phyloP scores from a whole-genome alignment of 2,113 vertebrate species.

The Channa maculata region DNA sequence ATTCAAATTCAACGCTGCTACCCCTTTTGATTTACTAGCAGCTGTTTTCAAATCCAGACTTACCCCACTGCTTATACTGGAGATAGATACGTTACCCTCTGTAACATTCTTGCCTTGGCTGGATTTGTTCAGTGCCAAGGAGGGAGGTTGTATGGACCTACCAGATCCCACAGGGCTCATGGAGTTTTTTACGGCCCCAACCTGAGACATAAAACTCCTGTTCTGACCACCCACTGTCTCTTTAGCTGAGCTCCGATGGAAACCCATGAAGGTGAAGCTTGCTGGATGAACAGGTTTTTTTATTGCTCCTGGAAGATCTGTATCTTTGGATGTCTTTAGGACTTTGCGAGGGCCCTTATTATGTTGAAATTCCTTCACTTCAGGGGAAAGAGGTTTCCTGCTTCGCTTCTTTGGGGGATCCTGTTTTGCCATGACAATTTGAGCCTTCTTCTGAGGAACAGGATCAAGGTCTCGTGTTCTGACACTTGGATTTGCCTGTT shows the following conservation, averaged over 20 bases:
- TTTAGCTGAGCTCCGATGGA: constrained; percentile 66
- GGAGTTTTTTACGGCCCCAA: constrained; percentile 57
- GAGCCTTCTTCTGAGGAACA: constrained; percentile 96
- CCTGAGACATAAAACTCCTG: constrained; percentile 57
- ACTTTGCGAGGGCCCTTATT: constrained; percentile 85
- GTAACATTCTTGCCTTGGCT: constrained; percentile 59
- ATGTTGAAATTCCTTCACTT: constrained; percentile 87
- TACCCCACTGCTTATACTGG: constrained; percentile 52
- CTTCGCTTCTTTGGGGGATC: constrained; percentile 90
- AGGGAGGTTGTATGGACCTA: constrained; percentile 36
- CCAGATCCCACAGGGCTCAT: constrained; percentile 42
- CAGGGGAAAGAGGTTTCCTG: constrained; percentile 87
- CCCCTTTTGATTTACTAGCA: constrained; percentile 78
- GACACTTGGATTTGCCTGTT: constrained; percentile 81
- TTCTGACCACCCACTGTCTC: constrained; percentile 50
- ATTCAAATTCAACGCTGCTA: constrained; percentile 79
- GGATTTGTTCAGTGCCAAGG: constrained; percentile 57
- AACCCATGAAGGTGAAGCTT: constrained; percentile 84
- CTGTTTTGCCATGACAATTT: constrained; percentile 92
- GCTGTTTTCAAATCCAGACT: constrained; percentile 73
- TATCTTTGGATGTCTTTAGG: constrained; percentile 81
- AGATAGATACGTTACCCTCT: constrained; percentile 72
- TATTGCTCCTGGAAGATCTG: constrained; percentile 70
- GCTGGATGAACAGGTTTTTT: constrained; percentile 83
- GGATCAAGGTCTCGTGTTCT: constrained; percentile 91